phyloP scores from a whole-genome alignment of 2,797 vertebrate species.

The Parauchenoglanis punctatus region DNA sequence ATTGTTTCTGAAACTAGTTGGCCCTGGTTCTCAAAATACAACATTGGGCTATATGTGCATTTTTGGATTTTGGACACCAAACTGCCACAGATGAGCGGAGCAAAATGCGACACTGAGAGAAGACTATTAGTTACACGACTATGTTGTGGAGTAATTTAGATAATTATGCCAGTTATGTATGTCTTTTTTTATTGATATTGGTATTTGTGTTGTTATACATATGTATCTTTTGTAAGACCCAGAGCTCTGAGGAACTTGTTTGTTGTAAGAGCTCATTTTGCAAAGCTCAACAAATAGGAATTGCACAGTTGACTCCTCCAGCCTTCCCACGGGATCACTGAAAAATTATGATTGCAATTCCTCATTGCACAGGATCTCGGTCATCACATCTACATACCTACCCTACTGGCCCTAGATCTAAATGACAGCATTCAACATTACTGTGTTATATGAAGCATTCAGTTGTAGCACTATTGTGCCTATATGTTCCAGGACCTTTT shows the following conservation, averaged over 20 bases:
- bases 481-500: too few relatives aligned
- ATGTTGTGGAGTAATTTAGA: neutral
- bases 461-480: too few relatives aligned
- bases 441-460: too few relatives aligned
- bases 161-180: neutral
- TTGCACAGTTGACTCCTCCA: neutral
- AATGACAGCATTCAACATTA: neutral
- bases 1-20: neutral
- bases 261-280: too few relatives aligned
- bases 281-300: neutral
- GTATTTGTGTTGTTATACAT: neutral
- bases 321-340: neutral
- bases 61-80: neutral
- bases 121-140: neutral
- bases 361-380: neutral
- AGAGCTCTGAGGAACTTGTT: neutral
- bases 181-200: neutral
- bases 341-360: neutral
- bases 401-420: neutral
- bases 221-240: neutral
- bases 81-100: neutral
- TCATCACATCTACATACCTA: neutral
- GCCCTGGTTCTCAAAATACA: neutral
- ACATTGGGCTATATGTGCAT: neutral
- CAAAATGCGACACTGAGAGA: neutral